phyloP scores from a whole-genome alignment of 2,797 vertebrate genomes.

The Dipus sagitta region DNA sequence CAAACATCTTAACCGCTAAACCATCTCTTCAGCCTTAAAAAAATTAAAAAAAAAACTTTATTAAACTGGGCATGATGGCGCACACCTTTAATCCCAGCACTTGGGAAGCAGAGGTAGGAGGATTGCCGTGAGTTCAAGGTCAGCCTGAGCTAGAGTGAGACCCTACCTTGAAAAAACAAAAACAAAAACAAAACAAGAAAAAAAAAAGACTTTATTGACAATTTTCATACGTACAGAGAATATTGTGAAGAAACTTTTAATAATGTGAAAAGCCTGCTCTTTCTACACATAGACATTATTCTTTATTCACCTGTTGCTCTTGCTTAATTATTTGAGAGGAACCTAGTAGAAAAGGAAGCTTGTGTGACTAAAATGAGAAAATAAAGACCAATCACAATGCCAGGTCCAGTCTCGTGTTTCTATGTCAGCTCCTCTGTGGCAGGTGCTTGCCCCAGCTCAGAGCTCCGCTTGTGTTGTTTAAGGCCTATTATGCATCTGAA shows the following conservation, averaged over 20 bases:
- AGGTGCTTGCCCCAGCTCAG: background rate
- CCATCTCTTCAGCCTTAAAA: no score
- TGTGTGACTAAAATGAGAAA: background rate
- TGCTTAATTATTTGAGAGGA: constrained; percentile 47
- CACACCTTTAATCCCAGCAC: no score
- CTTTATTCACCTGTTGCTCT: background rate
- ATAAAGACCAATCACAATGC: background rate
- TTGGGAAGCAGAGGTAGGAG: no score
- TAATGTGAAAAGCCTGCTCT: background rate
- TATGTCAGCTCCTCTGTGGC: background rate
- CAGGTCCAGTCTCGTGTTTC: background rate
- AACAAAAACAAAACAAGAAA: no score
- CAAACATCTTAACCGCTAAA: no score
- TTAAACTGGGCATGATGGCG: no score
- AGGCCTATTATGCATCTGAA: constrained; percentile 35
- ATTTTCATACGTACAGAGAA: no score
- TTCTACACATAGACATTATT: background rate
- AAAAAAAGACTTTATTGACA: no score
- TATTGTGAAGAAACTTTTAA: background rate
- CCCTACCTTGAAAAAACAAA: no score
- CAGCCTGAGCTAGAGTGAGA: no score
- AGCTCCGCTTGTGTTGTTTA: constrained; percentile 42
- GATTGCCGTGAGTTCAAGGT: no score
- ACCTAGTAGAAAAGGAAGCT: constrained; percentile 17
- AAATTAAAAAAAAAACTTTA: no score